Evolutionary conservation across 2,113 vertebrate genomes (phyloP).

Genomic region (Verasper variegatus): DNA sequence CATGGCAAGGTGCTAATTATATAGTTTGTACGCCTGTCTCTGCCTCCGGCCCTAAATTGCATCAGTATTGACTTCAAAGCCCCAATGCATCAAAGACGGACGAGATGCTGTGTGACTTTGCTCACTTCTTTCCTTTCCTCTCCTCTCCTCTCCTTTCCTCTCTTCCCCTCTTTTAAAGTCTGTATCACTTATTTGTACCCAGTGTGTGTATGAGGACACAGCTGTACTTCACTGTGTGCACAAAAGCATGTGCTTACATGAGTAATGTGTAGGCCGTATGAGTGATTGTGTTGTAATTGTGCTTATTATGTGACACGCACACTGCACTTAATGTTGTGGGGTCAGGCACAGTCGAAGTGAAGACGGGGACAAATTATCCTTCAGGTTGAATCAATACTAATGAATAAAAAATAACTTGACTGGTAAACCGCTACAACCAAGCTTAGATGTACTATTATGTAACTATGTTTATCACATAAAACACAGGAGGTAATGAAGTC

Average conservation of each 20-base stretch:
- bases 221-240: not conserved
- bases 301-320: not conserved
- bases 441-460: not conserved
- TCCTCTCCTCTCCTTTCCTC: conserved; percentile 10
- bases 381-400: conserved; percentile 24
- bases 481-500: not conserved
- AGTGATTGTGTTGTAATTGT: not conserved
- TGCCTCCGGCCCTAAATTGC: conserved; percentile 64
- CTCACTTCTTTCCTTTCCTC: conserved; percentile 1
- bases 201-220: not conserved
- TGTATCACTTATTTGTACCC: not conserved
- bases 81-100: conserved; percentile 56
- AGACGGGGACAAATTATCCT: not conserved
- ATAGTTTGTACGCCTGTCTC: conserved; percentile 57
- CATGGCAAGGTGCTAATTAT: conserved; percentile 62
- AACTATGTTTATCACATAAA: not conserved
- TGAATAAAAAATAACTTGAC: not conserved
- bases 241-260: not conserved
- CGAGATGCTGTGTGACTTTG: conserved; percentile 29
- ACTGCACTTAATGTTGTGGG: not conserved
- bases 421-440: not conserved
- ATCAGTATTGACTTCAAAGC: conserved; percentile 73
- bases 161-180: not conserved
- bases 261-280: conserved; percentile 1
- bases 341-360: conserved; percentile 1